A percentile compares a stretch with the other conserved stretches of the same genome.
phyloP scores from a whole-genome alignment of 1,140 invertebrate species.

The Babylonia areolata region DNA sequence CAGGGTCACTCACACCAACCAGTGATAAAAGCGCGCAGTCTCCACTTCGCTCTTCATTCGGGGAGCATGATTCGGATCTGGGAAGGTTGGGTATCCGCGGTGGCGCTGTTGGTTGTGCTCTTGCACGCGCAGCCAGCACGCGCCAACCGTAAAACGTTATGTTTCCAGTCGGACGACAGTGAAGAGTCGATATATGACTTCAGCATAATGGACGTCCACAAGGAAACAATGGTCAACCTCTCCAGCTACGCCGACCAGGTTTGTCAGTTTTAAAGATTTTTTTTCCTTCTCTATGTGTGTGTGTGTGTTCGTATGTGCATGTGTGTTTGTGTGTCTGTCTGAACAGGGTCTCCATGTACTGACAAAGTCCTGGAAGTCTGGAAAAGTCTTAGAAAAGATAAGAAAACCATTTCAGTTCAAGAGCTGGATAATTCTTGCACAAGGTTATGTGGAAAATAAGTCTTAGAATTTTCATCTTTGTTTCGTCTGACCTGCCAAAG shows the following conservation, averaged over 20 bases:
- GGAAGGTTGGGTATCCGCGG: background rate
- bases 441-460: too few species aligned
- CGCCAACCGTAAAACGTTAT: constrained; percentile 32
- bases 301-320: background rate
- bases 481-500: too few species aligned
- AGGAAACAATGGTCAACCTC: constrained; percentile 62
- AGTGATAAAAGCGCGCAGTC: background rate
- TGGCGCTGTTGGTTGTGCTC: constrained; percentile 25
- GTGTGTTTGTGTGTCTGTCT: background rate
- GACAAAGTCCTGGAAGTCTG: too few species aligned
- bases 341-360: too few species aligned
- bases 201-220: constrained; percentile 54
- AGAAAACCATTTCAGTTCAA: too few species aligned
- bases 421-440: too few species aligned
- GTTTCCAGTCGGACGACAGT: constrained; percentile 42
- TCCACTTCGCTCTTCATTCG: background rate
- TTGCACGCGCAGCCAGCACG: constrained; percentile 28
- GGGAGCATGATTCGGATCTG: background rate
- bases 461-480: too few species aligned
- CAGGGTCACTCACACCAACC: too few species aligned
- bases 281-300: background rate
- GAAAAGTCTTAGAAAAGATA: too few species aligned
- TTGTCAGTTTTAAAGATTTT: too few species aligned
- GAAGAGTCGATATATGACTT: constrained; percentile 52
- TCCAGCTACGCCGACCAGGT: constrained; percentile 68